phyloP scores from a whole-genome alignment of 2,113 vertebrate species.

The Sprattus sprattus region DNA sequence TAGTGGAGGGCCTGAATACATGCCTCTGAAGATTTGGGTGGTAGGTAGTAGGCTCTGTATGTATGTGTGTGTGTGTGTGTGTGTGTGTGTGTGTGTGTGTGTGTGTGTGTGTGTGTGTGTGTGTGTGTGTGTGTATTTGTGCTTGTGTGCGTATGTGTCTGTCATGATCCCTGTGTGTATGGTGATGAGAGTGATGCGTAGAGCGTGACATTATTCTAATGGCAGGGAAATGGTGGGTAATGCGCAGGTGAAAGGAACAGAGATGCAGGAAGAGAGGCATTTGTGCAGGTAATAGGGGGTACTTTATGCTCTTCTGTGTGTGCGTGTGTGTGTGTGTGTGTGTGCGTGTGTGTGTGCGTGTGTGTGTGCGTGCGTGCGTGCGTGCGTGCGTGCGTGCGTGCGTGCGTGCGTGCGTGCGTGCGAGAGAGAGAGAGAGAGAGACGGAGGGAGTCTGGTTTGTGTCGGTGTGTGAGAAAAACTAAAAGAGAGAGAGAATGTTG shows the following conservation, averaged over 20 bases:
- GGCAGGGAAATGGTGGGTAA: constrained; percentile 72
- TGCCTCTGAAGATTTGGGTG: too few relatives aligned
- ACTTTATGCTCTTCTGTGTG: constrained; percentile 34
- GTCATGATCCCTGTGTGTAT: constrained; percentile 3
- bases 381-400: constrained; percentile 20
- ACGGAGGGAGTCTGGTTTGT: too few relatives aligned
- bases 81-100: too few relatives aligned
- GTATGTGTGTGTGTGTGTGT: constrained; percentile 3
- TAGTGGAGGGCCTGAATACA: too few relatives aligned
- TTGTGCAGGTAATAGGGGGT: constrained; percentile 62
- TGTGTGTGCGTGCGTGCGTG: constrained; percentile 5
- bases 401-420: constrained; percentile 28
- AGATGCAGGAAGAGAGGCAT: constrained; percentile 54
- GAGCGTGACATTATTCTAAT: constrained; percentile 67
- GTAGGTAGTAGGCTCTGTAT: too few relatives aligned
- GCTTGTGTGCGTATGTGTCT: neutral
- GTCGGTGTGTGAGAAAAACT: too few relatives aligned
- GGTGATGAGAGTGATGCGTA: constrained; percentile 17
- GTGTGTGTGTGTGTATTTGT: neutral
- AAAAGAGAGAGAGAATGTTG: neutral
- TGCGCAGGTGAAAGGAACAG: constrained; percentile 66
- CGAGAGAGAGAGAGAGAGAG: too few relatives aligned
- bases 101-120: too few relatives aligned
- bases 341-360: constrained; percentile 31
- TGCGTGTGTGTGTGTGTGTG: constrained; percentile 31